Conservation (phyloP, 2,113 vertebrate species). For the Antechinus stuartii region DNA sequence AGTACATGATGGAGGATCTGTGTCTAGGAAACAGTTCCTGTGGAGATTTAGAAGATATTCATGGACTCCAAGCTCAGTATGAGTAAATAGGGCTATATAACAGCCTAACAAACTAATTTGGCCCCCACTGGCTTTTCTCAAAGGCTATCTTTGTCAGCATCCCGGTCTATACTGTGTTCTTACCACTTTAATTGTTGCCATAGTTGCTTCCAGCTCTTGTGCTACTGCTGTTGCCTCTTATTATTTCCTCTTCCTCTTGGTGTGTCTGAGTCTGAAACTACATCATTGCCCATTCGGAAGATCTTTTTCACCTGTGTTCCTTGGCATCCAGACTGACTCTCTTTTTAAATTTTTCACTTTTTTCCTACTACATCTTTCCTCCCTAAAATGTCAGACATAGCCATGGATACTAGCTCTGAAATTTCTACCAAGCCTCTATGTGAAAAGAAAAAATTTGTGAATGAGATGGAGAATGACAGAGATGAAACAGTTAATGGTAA, state of each 20-base stretch:
- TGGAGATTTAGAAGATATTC: not conserved
- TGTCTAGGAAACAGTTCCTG: not conserved
- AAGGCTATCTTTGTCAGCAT: not conserved
- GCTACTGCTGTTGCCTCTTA: not conserved
- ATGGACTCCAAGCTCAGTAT: not conserved
- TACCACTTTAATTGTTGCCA: not conserved
- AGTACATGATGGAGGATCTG: not conserved
- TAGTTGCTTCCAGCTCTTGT: not conserved
- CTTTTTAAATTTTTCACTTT: not conserved
- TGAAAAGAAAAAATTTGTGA: not conserved
- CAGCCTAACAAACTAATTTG: not conserved
- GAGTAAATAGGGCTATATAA: not conserved
- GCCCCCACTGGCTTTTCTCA: not conserved
- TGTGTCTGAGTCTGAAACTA: fast-evolving
- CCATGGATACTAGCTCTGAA: not conserved
- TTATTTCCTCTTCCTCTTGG: not conserved
- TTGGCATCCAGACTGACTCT: not conserved
- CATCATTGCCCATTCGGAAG: not conserved
- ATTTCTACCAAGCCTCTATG: not conserved
- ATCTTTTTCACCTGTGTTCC: not conserved
- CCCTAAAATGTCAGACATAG: fast-evolving
- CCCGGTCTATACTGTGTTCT: not conserved
- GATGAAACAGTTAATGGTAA: not conserved
- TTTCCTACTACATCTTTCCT: fast-evolving
- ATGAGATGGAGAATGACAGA: not conserved